A percentile compares a stretch with the other conserved stretches of the same genome.
Evolutionary conservation across 2,888 invertebrate species (phyloP).

Genomic region (Folsomia manolachei): DNA sequence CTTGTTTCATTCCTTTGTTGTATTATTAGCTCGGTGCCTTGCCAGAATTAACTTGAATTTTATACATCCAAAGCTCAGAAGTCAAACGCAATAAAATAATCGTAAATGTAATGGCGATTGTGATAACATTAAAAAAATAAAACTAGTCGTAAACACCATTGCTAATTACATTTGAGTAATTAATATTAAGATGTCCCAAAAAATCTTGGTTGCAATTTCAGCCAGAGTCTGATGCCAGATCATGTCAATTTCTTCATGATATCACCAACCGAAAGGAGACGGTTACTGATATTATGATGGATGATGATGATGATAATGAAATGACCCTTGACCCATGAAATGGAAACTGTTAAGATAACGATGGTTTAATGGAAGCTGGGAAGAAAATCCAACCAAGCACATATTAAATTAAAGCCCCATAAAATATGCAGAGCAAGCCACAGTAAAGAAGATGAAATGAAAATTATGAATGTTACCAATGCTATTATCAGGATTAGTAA

Average conservation of each 20-base stretch:
- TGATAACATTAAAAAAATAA: background rate
- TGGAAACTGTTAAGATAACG: background rate
- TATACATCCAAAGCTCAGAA: too few relatives aligned
- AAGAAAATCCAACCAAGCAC: background rate
- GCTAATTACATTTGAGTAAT: background rate
- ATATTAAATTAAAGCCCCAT: background rate
- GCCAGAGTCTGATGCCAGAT: background rate
- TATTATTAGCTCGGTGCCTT: too few relatives aligned
- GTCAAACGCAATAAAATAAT: too few relatives aligned
- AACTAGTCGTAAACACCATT: background rate
- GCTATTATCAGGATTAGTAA: too few relatives aligned
- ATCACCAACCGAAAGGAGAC: background rate
- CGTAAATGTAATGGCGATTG: background rate
- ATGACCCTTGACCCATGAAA: background rate
- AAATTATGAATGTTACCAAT: too few relatives aligned
- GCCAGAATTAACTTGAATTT: too few relatives aligned
- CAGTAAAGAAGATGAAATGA: background rate
- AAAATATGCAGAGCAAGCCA: background rate
- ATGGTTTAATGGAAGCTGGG: background rate
- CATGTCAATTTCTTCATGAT: background rate
- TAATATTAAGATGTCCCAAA: background rate
- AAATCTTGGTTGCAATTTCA: background rate
- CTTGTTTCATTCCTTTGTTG: too few relatives aligned
- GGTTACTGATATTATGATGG: background rate
- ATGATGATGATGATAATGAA: background rate